A percentile compares a stretch with the other conserved stretches of the same genome.
Conservation (phyloP, 1,140 invertebrate genomes). For the Grapholita molesta region DNA sequence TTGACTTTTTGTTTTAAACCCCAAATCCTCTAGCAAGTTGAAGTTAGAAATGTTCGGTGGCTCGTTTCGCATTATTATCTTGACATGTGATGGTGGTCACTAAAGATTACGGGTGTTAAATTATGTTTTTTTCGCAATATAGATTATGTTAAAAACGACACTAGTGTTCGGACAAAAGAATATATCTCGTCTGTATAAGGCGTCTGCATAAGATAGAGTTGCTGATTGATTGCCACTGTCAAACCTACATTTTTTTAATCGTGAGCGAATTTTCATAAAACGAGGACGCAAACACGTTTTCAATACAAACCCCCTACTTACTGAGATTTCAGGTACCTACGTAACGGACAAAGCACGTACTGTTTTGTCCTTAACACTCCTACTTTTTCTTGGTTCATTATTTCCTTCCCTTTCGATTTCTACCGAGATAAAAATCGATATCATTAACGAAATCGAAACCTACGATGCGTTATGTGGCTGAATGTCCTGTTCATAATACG, state of each 20-base stretch:
- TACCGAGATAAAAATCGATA: conserved; percentile 65
- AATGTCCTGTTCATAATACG: conserved; percentile 66
- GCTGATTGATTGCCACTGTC: too few relatives aligned
- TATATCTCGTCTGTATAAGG: too few relatives aligned
- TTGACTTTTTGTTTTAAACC: conserved; percentile 68
- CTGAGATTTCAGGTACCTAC: background rate
- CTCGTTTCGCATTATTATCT: conserved; percentile 43
- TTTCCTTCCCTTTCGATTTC: conserved; percentile 69
- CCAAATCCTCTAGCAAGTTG: conserved; percentile 53
- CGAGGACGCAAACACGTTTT: too few relatives aligned
- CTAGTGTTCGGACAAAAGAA: too few relatives aligned
- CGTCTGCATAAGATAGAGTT: too few relatives aligned
- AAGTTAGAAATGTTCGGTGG: conserved; percentile 49
- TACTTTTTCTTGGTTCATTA: conserved; percentile 26
- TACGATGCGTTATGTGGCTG: conserved; percentile 67
- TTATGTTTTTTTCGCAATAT: conserved; percentile 37
- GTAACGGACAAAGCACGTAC: background rate
- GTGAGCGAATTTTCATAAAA: too few relatives aligned
- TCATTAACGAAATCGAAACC: conserved; percentile 77
- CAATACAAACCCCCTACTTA: too few relatives aligned
- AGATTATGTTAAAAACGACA: too few relatives aligned
- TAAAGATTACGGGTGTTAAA: conserved; percentile 60
- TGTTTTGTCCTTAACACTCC: conserved; percentile 20
- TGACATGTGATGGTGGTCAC: conserved; percentile 39
- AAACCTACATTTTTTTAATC: too few relatives aligned